Base-by-base conservation (phyloP, 1,140 invertebrate species). In the Aculops lycopersici region DNA sequence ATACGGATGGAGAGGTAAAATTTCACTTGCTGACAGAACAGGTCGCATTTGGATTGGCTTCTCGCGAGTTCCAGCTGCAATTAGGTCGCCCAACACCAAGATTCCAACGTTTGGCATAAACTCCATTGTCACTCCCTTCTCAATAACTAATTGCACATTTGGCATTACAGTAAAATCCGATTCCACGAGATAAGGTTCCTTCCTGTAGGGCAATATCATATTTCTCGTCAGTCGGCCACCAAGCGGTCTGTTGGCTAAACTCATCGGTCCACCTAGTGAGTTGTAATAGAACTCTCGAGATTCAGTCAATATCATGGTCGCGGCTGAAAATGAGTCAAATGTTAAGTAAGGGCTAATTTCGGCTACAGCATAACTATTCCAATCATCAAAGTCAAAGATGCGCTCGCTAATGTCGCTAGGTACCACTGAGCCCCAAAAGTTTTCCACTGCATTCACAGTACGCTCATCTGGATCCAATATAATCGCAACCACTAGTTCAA, bases 351-450 rank as follows among this genome's bases (percentile, higher is more conserved):
- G 88, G 42, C 68, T 64, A 55, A 74, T 97, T 16, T 71, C 64
- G 0, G 83, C 84, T 24, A 86, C 68, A 0, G 84, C 83, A 55
- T 84, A 86, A 58, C 83, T 81, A 53, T 97, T 98, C 90, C 90
- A 95, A 53, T 95, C 88, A 56, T 98, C 84, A 61, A 97, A 94
- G 60, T 97, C 92, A 56, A 98, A 97, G 48, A 98, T 90, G 52
- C 71, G 66, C 37, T 69, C 63, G 45, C 68, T 63, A 20, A 98
- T 94, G 21, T 62, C 57, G 4, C 53, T 53, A 35, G 72, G 64
- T 40, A 74, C 64, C 2, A 57, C 57, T 3, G 69, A 72, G 5
- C 86, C 88, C 88, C 90, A 98, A 76, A 78, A 98, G 55, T 97
- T 98, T 53, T 88, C 72, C 14, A 63, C 65, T 0, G 81, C 80